phyloP scores from a whole-genome alignment of 2,888 invertebrate species.

The Ophion costatus region DNA sequence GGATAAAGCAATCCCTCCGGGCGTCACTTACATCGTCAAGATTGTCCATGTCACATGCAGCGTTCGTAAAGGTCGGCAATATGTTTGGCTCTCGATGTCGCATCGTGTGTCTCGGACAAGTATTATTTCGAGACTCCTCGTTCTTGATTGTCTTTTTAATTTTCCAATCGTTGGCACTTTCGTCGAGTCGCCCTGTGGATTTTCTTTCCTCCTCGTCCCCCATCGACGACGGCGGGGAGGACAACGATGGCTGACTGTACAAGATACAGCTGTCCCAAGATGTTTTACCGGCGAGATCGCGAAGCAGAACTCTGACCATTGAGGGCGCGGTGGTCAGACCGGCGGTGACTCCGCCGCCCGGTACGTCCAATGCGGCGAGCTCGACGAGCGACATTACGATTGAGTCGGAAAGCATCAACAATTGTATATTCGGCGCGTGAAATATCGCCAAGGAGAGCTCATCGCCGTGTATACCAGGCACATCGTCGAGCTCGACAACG shows the following conservation, averaged over 20 bases:
- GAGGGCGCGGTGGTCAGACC: conserved; percentile 81
- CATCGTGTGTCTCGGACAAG: conserved; percentile 89
- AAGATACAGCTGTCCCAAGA: conserved; percentile 98
- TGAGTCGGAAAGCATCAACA: conserved; percentile 93
- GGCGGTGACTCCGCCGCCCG: conserved; percentile 90
- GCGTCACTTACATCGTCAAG: conserved; percentile 91
- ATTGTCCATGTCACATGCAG: conserved; percentile 95
- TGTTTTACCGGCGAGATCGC: conserved; percentile 97
- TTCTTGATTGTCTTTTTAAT: conserved; percentile 71
- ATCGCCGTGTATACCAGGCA: conserved; percentile 89
- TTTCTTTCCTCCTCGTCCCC: conserved; percentile 71
- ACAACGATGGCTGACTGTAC: conserved; percentile 88
- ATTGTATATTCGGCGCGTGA: conserved; percentile 91
- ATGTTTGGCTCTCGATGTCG: conserved; percentile 90
- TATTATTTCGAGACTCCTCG: conserved; percentile 71
- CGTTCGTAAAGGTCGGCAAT: conserved; percentile 92
- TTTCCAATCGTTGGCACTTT: conserved; percentile 69
- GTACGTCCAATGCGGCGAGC: conserved; percentile 92
- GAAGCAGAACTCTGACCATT: conserved; percentile 91
- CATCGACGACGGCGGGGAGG: conserved; percentile 85
- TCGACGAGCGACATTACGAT: conserved; percentile 95
- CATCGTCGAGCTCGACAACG: conserved; percentile 97
- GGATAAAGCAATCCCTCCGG: not conserved
- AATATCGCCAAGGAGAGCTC: conserved; percentile 93
- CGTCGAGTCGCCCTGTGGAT: not conserved